phyloP scores from a whole-genome alignment of 2,888 invertebrate genomes.

The Amphipyra tragopoginis region DNA sequence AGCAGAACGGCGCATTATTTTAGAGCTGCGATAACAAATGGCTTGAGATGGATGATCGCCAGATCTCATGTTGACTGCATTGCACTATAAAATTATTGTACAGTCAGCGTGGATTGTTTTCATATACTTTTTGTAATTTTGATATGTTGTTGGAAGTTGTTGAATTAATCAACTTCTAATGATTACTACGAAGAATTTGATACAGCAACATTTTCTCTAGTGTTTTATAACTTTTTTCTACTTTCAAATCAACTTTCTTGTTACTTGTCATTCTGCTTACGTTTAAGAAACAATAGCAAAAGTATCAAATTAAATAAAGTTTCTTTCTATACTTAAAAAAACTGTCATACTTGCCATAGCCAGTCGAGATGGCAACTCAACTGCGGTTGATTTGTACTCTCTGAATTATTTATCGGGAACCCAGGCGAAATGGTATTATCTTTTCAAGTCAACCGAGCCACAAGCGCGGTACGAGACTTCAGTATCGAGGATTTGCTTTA shows the following conservation, averaged over 20 bases:
- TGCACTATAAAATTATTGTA: conserved; percentile 2
- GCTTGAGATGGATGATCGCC: conserved; percentile 7
- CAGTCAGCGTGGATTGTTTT: not conserved
- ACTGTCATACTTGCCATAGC: conserved; percentile 16
- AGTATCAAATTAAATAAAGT: not conserved
- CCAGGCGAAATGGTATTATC: conserved; percentile 14
- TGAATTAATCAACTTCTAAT: not conserved
- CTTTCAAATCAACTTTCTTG: not conserved
- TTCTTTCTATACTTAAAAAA: conserved; percentile 8
- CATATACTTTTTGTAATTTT: not conserved
- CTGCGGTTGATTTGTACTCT: conserved; percentile 20
- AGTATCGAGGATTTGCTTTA: conserved; percentile 15
- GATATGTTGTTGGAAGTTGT: not conserved
- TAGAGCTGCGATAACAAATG: conserved; percentile 11
- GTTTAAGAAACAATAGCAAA: not conserved
- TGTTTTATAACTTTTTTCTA: not conserved
- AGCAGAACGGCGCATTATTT: conserved; percentile 18
- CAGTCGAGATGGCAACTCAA: conserved; percentile 7
- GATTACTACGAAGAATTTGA: not conserved
- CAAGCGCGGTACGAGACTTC: not conserved
- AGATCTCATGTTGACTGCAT: conserved; percentile 8
- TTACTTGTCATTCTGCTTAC: not conserved
- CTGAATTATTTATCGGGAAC: conserved; percentile 31
- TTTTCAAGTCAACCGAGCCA: conserved; percentile 16
- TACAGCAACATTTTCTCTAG: not conserved